Evolutionary conservation across 2,888 invertebrate species (phyloP), one percentile per base, ranked within the genome.

Genomic region (Julus scandinavius): DNA sequence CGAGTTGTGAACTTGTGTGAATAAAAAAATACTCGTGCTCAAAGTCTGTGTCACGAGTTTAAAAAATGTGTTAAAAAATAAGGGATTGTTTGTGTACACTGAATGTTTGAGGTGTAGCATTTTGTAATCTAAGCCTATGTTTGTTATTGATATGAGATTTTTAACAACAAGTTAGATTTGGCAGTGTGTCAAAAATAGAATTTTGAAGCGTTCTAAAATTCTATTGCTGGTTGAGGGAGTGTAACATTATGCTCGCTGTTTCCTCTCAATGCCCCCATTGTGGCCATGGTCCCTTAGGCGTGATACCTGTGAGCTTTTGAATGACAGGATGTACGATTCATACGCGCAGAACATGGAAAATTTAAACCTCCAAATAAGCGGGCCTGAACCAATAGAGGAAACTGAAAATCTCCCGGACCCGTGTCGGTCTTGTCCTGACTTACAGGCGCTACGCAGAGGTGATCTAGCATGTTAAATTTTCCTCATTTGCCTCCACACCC

Each of bases 281-380:
- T 86, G 50, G 86, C 50, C 50, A 50, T 86, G 86, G 86, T 86
- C 86, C 50, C 50, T 50, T 86, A 86, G 86, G 86, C 86, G 86
- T 86, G 86, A 86, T 86, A 86, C 86, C 86, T 86, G 86, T 86
- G 86, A 50, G 49, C 50, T 29, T 49, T 49, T 86, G 84, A 86
- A 38, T 49, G 49, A 86, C 86, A 86, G 86, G 86, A 86, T 40
- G 45, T 88, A 83, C 83, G 83, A 83, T 83, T 83, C 83, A 83
- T 40, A 40, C 38, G 38, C 29, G 41, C 84, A 84, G 84, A 84
- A 84, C 84, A 84, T 15, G 84, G 38, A 84, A 83, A 38, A 84
- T 84, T 58, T 58, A 58, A 58, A 58, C 58, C 58, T 7, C 58
- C 58, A 58, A 58, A 58, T 58, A 58, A 58, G 58, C 58, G n/a